Conservation (phyloP, 92 coral and sea anemone genomes). For the Blastomussa wellsi region DNA sequence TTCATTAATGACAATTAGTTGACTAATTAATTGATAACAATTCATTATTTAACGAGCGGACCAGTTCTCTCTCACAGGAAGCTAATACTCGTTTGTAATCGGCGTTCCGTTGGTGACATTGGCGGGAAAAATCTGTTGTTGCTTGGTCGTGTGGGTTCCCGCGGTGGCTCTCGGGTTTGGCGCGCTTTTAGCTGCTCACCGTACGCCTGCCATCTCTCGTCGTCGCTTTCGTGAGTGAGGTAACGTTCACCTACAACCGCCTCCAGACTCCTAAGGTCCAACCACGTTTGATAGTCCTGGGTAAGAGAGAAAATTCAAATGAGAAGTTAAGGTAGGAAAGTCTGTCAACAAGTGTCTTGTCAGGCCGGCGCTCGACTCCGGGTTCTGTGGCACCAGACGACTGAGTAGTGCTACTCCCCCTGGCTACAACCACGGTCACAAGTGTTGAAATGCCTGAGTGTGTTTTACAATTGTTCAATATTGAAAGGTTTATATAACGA, state of each 20-base stretch:
- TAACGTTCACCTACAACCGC: slow-evolving; percentile 92
- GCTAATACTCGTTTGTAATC: slow-evolving; percentile 85
- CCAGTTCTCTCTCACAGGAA: slow-evolving; percentile 54
- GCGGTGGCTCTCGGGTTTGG: slow-evolving; percentile 61
- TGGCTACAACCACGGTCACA: too few species aligned
- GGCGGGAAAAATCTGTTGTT: slow-evolving; percentile 85
- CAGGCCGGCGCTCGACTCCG: not conserved
- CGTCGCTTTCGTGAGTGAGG: slow-evolving; percentile 97
- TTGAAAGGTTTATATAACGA: too few species aligned
- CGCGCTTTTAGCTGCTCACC: slow-evolving; percentile 80
- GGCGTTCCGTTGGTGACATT: slow-evolving; percentile 72
- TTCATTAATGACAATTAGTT: not conserved
- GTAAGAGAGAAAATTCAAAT: slow-evolving; percentile 11
- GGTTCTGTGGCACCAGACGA: too few species aligned
- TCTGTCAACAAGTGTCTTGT: too few species aligned
- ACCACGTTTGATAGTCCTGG: slow-evolving; percentile 96
- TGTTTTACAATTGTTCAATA: too few species aligned
- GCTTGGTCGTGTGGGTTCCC: slow-evolving; percentile 56
- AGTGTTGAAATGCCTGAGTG: too few species aligned
- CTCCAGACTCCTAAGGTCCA: slow-evolving; percentile 92
- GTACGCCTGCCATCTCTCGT: slow-evolving; percentile 85
- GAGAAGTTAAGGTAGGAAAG: not conserved
- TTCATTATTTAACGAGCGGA: not conserved
- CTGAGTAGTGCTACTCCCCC: too few species aligned
- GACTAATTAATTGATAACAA: not conserved